Percentiles rank a stretch among this genome's conserved stretches.
These are phyloP conservation scores for Campylorhamphus procurvoides DNA, from an alignment of 2,113 vertebrate species.

Conservation along the genomic window DNA sequence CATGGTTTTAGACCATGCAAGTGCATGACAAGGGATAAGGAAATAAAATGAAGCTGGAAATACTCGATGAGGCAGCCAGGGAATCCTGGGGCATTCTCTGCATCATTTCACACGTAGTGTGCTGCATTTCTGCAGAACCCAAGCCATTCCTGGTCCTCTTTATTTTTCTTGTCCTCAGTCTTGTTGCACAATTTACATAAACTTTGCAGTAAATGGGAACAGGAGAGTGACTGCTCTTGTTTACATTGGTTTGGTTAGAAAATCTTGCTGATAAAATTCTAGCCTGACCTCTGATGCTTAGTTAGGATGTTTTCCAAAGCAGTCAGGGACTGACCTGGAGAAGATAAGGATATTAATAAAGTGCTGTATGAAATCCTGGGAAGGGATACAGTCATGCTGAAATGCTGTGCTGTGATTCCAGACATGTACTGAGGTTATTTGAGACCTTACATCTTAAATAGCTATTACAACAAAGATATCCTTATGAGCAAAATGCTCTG, in stretches of 20 bases:
- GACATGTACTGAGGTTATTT: neutral
- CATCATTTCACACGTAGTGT: neutral
- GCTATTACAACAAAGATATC: neutral
- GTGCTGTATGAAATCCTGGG: neutral
- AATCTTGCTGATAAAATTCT: neutral
- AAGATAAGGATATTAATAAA: neutral
- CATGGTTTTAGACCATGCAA: neutral
- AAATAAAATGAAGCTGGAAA: neutral
- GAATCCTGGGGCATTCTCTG: neutral
- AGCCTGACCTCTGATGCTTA: neutral
- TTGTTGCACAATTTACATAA: neutral
- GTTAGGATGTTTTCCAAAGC: neutral
- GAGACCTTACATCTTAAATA: neutral
- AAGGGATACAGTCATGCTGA: neutral
- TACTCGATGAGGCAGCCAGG: neutral
- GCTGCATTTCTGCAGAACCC: neutral
- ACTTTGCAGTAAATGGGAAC: neutral
- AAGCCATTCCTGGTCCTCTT: neutral
- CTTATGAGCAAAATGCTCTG: neutral
- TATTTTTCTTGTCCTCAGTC: neutral
- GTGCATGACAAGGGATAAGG: neutral
- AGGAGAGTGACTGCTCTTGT: neutral
- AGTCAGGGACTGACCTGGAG: neutral
- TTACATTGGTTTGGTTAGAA: neutral
- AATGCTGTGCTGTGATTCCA: neutral